These are phyloP conservation scores for Pristionchus mayeri DNA, from an alignment of 2,888 invertebrate genomes.

Conservation along the genomic window DNA sequence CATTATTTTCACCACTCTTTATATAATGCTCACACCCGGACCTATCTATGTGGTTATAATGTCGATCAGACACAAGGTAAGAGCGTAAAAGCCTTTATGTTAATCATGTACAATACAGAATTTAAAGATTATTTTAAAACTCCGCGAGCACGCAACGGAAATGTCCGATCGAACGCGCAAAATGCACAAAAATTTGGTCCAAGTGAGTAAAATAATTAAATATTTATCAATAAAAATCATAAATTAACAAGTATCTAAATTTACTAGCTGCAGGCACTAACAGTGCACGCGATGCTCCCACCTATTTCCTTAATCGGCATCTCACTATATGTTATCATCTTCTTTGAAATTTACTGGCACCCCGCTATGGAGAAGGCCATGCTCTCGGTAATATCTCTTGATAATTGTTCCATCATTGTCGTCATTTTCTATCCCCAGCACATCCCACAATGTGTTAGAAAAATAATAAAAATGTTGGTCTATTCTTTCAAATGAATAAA, in stretches of 20 bases:
- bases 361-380: background rate
- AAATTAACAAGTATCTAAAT: no score
- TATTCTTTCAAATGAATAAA: background rate
- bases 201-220: background rate
- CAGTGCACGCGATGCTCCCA: slow-evolving; percentile 17
- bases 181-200: background rate
- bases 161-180: background rate
- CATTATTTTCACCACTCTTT: background rate
- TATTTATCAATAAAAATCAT: background rate
- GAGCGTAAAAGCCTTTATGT: background rate
- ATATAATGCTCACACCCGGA: background rate
- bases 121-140: background rate
- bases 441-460: no score
- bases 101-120: background rate
- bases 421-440: no score
- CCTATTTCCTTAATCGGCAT: background rate
- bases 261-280: background rate
- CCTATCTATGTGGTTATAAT: background rate
- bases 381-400: background rate
- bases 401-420: no score
- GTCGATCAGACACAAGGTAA: background rate
- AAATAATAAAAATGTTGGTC: background rate
- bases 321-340: background rate
- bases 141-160: background rate
- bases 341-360: background rate